Evolutionary conservation across 2,888 invertebrate species (phyloP), one percentile per base, ranked within the genome.

Genomic region (Cetonia aurata): DNA sequence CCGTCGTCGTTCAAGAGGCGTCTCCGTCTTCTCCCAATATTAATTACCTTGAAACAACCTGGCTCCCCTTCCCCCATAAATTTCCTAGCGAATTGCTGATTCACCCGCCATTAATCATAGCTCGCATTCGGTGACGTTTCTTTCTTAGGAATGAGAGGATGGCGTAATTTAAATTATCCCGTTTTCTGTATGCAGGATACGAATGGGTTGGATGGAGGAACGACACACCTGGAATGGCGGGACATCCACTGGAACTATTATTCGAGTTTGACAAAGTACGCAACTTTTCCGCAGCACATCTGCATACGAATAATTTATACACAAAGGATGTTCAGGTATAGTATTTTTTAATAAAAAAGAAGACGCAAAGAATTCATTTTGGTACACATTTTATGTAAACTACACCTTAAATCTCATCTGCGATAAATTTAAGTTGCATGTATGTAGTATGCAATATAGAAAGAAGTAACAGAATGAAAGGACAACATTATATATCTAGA

Each of bases 181-280:
- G 25, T 50, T 62, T 31, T 62, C 70, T 73, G 73, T 67, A 70
- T 84, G 17, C 80, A 90, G 93, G 93, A 71, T 92, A 93, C 82
- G 93, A 93, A 83, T 95, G 94, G 94, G 89, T 95, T 60, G 94
- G 94, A 65, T 95, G 94, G 94, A 87, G 89, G 78, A 92, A 91
- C 79, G 90, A 91, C 80, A 89, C 89, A 13, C 86, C 88, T 42
- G 89, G 87, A 50, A 86, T 88, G 84, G 81, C 87, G 66, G 89
- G 89, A 60, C 87, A 87, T 75, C 91, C 91, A 13, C 87, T 95
- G 41, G 92, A 92, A 83, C 89, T 95, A 72, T 86, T 90, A 55
- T 94, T 94, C 83, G 92, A 92, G 83, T 95, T 95, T 84, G 93
- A 93, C 83, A 87, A 87, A 75, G 89, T 91, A 65, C 86, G 93